Evolutionary conservation across 2,797 vertebrate genomes (phyloP).

Genomic region (Gallinago stenura): DNA sequence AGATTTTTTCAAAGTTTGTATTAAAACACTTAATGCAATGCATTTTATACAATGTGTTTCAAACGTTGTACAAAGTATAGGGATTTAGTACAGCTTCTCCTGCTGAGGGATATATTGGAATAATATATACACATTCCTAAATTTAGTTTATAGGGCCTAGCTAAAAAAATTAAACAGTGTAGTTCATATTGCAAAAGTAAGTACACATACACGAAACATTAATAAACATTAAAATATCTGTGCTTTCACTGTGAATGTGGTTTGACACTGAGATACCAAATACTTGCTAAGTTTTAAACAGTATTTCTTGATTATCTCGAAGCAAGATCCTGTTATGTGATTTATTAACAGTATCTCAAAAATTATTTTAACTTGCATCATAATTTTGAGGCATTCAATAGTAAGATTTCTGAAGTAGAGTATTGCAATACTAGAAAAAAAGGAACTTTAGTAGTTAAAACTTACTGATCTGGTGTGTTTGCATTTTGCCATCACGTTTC

Average conservation of each 20-base stretch:
- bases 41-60: background rate
- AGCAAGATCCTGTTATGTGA: background rate
- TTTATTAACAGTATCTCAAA: background rate
- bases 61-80: background rate
- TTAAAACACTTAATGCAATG: background rate
- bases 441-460: background rate
- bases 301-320: background rate
- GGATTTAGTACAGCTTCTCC: background rate
- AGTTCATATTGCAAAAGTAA: background rate
- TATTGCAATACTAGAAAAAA: background rate
- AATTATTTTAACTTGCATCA: background rate
- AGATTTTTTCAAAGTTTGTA: accelerated
- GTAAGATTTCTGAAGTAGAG: background rate
- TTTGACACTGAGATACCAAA: background rate
- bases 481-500: background rate
- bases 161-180: constrained; percentile 4
- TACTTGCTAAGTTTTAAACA: background rate
- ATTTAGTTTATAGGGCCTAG: background rate
- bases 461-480: background rate
- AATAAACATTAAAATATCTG: background rate
- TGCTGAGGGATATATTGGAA: background rate
- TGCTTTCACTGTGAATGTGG: background rate
- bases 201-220: background rate
- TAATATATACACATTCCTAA: background rate
- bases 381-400: background rate